Evolutionary conservation across 2,888 invertebrate genomes (phyloP), one percentile per base, ranked within the genome.

Genomic region (Limnephilus marmoratus): DNA sequence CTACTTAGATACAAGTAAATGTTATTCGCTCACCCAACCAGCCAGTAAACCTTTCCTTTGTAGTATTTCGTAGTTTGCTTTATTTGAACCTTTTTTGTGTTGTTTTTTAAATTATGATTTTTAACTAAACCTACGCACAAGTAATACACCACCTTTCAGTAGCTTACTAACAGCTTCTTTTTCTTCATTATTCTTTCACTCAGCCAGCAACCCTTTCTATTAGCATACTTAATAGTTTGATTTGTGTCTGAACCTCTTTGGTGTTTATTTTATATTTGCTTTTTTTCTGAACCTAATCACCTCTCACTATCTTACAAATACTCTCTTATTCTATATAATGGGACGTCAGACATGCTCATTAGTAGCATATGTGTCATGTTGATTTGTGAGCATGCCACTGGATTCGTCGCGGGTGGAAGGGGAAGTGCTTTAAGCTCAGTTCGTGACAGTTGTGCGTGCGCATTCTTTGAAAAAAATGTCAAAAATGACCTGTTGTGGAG

Each of bases 101-200:
- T 86, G 4, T 86, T 13, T 86, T n/a, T 45, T 88, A 49, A 68
- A 15, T 68, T 88, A 68, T 88, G 7, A 15, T 88, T 88, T 88
- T 49, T 88, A 68, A 3, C 68, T 68, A 24, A 68, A 68, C 7
- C 68, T 68, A 97, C 97, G 96, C 98, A 98, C 97, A 98, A 98
- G 98, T 98, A 98, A 97, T 97, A 94, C 92, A 24, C 29, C 13
- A 34, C 82, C 1, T 82, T 13, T 34, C 24, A 85, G 12, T n/a
- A 24, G 5, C 45, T 18, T 53, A 34, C 18, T 29, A 34, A 15
- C 4, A 82, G 7, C 29, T 34, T 34, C 34, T 82, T 37, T 34
- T 37, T 83, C 11, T 37, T 83, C n/a, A 34, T 31, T 34, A 29
- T 34, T 31, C 31, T 29, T 31, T 34, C 31, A 18, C 34, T 82